These are phyloP conservation scores for Eledona agricola DNA, from an alignment of 2,888 invertebrate species.

Conservation along the genomic window DNA sequence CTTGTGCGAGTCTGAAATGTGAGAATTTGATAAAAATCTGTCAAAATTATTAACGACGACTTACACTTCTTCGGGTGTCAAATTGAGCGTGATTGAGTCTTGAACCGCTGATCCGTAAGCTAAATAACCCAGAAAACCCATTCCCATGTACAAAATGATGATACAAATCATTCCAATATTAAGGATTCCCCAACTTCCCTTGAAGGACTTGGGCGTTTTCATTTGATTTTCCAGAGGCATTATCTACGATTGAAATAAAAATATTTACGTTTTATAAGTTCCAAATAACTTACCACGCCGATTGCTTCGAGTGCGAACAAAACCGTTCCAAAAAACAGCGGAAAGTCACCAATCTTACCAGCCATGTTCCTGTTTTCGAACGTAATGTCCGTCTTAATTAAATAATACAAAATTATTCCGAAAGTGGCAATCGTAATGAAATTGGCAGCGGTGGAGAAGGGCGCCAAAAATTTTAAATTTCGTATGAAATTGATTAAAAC, in stretches of 20 bases:
- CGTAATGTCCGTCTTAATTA: conserved; percentile 71
- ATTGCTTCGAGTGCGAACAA: conserved; percentile 89
- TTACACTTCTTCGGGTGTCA: conserved; percentile 75
- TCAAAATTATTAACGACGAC: no score
- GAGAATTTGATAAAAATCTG: no score
- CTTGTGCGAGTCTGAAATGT: conserved; percentile 71
- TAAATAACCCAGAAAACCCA: conserved; percentile 92
- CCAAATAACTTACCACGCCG: conserved; percentile 80
- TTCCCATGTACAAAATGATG: conserved; percentile 82
- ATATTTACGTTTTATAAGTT: no score
- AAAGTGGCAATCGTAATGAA: conserved; percentile 79
- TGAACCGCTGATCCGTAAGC: conserved; percentile 76
- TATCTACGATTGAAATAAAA: conserved; percentile 77
- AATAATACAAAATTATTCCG: conserved; percentile 76
- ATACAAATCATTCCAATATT: conserved; percentile 86
- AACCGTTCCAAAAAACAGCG: conserved; percentile 89
- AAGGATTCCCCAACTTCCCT: conserved; percentile 82
- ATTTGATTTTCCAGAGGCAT: conserved; percentile 94
- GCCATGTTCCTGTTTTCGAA: conserved; percentile 64
- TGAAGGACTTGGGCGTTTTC: conserved; percentile 85
- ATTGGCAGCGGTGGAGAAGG: conserved; percentile 86
- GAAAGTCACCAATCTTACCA: conserved; percentile 67
- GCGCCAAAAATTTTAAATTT: conserved; percentile 81
- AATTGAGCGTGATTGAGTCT: conserved; percentile 88
- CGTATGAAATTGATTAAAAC: conserved; percentile 76